Conservation (phyloP, 1,140 invertebrate genomes). For the Penaeus indicus region DNA sequence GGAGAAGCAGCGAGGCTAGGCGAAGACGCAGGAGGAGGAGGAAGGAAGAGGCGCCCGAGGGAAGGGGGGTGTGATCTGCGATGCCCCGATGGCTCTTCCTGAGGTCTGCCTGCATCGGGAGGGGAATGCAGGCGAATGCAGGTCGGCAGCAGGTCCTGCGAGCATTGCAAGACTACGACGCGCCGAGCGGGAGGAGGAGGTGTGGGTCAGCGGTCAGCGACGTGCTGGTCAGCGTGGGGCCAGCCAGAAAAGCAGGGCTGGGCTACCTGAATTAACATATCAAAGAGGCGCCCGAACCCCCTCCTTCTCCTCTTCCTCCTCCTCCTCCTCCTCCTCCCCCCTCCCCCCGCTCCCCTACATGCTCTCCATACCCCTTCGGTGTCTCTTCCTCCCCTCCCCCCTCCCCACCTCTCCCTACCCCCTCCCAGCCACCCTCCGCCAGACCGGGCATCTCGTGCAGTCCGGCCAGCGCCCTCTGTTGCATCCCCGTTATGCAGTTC, state of each 20-base stretch:
- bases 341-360: slow-evolving; percentile 8
- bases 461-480: too few species aligned
- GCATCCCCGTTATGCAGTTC: too few species aligned
- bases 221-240: not conserved
- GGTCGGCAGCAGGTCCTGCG: too few species aligned
- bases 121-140: too few species aligned
- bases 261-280: slow-evolving; percentile 50
- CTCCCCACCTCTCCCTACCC: not conserved
- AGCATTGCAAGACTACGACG: too few species aligned
- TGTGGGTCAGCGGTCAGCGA: not conserved
- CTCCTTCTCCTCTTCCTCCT: not conserved
- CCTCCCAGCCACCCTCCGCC: too few species aligned
- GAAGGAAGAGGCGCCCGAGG: not conserved
- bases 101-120: too few species aligned
- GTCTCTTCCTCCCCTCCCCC: not conserved
- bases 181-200: not conserved
- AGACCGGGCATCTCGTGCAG: too few species aligned
- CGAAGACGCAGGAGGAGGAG: not conserved
- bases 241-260: slow-evolving; percentile 20
- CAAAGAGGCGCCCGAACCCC: slow-evolving; percentile 28
- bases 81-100: too few species aligned
- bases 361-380: not conserved
- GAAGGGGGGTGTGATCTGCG: too few species aligned
- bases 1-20: not conserved
- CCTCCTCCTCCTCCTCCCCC: slow-evolving; percentile 11